Evolutionary conservation across 2,888 invertebrate species (phyloP), one percentile per base, ranked within the genome.

Genomic region (Cerceris rybyensis): DNA sequence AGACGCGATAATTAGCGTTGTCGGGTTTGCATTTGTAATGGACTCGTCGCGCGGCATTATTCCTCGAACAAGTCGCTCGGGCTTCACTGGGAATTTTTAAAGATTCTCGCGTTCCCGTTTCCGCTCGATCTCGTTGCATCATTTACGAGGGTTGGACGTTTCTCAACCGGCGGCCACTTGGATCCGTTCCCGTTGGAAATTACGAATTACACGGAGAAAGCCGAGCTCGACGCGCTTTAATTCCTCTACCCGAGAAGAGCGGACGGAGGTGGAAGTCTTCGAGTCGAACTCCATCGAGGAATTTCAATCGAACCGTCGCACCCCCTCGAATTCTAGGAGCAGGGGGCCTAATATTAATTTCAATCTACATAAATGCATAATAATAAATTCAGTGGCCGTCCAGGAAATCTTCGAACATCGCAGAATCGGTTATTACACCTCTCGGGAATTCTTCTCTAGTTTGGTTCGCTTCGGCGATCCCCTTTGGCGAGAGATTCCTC

Each of bases 361-460:
- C 73, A 70, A 84, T 82, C 76, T 84, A 74, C 80, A 84, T 84
- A 80, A 82, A 84, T 84, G 82, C 70, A 79, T 84, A 80, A 82
- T 78, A 74, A 83, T 75, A 74, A 70, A 81, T 78, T 80, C 80
- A 78, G 57, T 59, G 70, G 66, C 66, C 60, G 46, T n/a, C 17
- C 42, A 49, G 39, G 65, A 52, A 49, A 52, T 17, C 59, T 16
- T 39, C 65, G 55, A 52, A 75, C 59, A 70, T 74, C 59, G 69
- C 39, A 52, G 80, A 75, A 46, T 70, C 54, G 50, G 66, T 66
- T 70, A 61, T 67, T 63, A 59, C 16, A 7, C 39, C 58, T 2
- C 42, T 46, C 60, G 49, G 46, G 49, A 79, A 50, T 79, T 61
- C 69, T 58, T 14, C 49, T 41, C 14, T 41, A 17, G 7, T 43